These are phyloP conservation scores for Scaptodrosophila latifasciaeformis DNA, from an alignment of 2,888 invertebrate genomes.

Conservation along the genomic window DNA sequence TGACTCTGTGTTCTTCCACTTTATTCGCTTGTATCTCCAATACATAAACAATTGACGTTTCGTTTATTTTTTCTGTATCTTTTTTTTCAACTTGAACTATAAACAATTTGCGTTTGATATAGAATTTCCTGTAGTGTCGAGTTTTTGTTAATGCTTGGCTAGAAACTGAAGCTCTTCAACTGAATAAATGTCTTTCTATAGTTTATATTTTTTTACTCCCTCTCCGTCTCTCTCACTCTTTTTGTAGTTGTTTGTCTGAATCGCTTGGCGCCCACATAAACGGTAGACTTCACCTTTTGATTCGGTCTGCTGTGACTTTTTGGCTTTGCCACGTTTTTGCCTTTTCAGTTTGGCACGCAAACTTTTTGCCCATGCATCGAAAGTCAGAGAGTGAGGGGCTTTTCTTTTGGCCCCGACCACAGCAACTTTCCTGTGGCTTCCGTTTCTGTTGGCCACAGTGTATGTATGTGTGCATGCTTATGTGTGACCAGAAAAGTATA, in stretches of 20 bases:
- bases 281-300: conserved; percentile 3
- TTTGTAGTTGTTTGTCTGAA: conserved; percentile 25
- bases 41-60: too few species aligned
- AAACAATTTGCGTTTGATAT: conserved; percentile 52
- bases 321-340: background rate
- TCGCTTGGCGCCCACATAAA: background rate
- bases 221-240: conserved; percentile 17
- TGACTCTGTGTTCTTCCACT: too few species aligned
- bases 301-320: background rate
- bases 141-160: conserved; percentile 33
- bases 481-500: too few species aligned
- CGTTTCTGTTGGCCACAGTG: conserved; percentile 40
- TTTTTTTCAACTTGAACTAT: conserved; percentile 31
- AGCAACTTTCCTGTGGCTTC: conserved; percentile 3
- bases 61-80: conserved; percentile 9
- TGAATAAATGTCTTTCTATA: too few species aligned
- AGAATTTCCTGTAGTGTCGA: conserved; percentile 50
- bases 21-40: too few species aligned
- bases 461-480: background rate
- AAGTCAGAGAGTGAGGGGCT: conserved; percentile 38
- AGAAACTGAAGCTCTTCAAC: too few species aligned
- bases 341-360: conserved; percentile 51
- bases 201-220: too few species aligned
- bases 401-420: too few species aligned
- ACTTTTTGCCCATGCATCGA: conserved; percentile 39